A percentile compares a stretch with the other conserved stretches of the same genome.
phyloP scores from a whole-genome alignment of 2,797 vertebrate species.

The Bovichtus diacanthus region DNA sequence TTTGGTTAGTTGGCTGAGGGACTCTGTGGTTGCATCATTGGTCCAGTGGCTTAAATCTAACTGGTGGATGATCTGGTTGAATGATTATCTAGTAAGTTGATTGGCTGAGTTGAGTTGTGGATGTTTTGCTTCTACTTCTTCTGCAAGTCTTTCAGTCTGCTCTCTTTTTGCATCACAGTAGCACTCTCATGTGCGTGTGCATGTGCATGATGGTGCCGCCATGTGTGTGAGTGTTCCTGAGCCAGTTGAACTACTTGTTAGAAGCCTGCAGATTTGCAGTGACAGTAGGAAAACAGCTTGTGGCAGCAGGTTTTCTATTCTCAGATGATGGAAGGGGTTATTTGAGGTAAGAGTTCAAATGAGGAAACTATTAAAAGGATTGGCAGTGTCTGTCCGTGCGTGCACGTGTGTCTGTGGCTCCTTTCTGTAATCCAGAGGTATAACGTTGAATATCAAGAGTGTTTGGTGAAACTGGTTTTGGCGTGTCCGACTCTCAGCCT shows the following conservation, averaged over 20 bases:
- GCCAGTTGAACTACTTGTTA: conserved; percentile 3
- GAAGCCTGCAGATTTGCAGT: conserved; percentile 24
- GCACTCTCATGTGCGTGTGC: conserved; percentile 1
- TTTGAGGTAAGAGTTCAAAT: conserved; percentile 53
- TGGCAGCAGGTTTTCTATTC: conserved; percentile 47
- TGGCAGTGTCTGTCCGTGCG: conserved; percentile 20
- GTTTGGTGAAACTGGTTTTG: conserved; percentile 54
- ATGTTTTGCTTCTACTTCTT: not conserved
- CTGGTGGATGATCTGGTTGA: conserved; percentile 1
- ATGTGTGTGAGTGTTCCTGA: not conserved
- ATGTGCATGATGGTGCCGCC: not conserved
- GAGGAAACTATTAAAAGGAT: conserved; percentile 41
- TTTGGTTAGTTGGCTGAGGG: not conserved
- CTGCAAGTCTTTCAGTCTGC: conserved; percentile 2
- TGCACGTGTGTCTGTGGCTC: conserved; percentile 15
- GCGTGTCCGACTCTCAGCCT: conserved; percentile 40
- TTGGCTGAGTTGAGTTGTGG: not conserved
- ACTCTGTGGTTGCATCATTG: not conserved
- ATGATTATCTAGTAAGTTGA: not conserved
- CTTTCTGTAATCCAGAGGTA: conserved; percentile 42
- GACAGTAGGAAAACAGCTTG: conserved; percentile 46
- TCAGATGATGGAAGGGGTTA: conserved; percentile 48
- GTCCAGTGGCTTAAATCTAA: conserved; percentile 1
- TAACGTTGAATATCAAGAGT: conserved; percentile 30
- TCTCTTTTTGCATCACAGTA: not conserved